Evolutionary conservation across 1,140 invertebrate genomes (phyloP), one percentile per base, ranked within the genome.

Genomic region (Aphaenogaster floridana): DNA sequence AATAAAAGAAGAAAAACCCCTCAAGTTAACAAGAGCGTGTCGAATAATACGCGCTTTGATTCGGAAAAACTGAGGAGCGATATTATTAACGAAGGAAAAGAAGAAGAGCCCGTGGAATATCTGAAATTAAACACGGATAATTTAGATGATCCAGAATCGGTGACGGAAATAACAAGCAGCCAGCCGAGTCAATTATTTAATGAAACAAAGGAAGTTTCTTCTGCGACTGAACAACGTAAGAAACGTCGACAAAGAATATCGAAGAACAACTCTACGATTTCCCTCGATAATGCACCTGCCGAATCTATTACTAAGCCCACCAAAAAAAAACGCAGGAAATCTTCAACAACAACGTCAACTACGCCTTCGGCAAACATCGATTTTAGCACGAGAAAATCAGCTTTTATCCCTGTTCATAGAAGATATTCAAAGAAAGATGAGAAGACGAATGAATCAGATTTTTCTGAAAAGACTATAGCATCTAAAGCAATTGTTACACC

Each of bases 201-300:
- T 59, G 21, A 17, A 15, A 74, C 45, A 5, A 61, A 74, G 34
- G 59, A 79, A 78, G 13, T 45, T 50, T 42, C 59, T 39, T n/a
- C 48, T 2, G 9, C 13, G 2, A 66, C 39, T 79, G 11, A 13
- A 13, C 36, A 45, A 57, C 59, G 17, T 36, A 66, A 48, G 8
- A 79, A 78, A 64, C 81, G 83, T 39, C 77, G 69, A 84, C 66
- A 72, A 45, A 77, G 4, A n/a, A 59, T 59, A 21, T 42, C 50
- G 28, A 80, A 80, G 11, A 87, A 69, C n/a, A 85, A 85, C 15
- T 80, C 66, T 15, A 57, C 34, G n/a, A 76, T 39, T 42, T 76
- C 50, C 5, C 13, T 7, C 9, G 48, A 64, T 4, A 83, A 64
- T 21, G 2, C 42, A 13, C 8, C 15, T 61, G 34, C 54, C 48